Conservation (phyloP, 2,797 vertebrate genomes). For the Artibeus jamaicensis region DNA sequence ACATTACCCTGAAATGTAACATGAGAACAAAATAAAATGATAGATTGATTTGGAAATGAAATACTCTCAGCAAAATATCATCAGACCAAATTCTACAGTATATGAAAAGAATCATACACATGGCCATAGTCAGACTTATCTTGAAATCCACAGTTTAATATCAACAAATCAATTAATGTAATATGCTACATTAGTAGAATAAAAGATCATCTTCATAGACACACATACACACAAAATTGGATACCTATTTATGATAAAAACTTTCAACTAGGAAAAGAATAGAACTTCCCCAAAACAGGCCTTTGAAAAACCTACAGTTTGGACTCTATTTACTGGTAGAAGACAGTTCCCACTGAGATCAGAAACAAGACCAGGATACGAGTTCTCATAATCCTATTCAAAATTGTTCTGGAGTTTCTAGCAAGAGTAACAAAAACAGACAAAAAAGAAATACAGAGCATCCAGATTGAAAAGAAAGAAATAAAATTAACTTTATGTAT, state of each 20-base stretch:
- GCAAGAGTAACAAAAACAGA: too few species aligned
- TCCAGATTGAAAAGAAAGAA: too few species aligned
- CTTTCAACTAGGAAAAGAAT: neutral
- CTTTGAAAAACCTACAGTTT: neutral
- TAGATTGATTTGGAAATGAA: neutral
- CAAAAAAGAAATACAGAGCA: too few species aligned
- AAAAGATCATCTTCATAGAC: neutral
- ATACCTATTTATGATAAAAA: neutral
- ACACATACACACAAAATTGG: neutral
- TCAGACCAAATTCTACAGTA: neutral
- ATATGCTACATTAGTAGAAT: neutral
- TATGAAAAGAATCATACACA: neutral
- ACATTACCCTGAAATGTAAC: neutral
- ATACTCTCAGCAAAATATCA: neutral
- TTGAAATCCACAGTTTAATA: neutral
- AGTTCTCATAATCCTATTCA: too few species aligned
- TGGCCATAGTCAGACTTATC: neutral
- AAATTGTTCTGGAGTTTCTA: too few species aligned
- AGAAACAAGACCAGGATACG: too few species aligned
- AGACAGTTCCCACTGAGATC: neutral
- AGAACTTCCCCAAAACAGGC: neutral
- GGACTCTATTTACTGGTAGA: neutral
- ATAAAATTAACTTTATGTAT: too few species aligned
- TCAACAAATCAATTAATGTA: constrained; percentile 16
- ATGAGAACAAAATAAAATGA: neutral